phyloP scores from a whole-genome alignment of 2,113 vertebrate species.

The Paradisaea rubra region DNA sequence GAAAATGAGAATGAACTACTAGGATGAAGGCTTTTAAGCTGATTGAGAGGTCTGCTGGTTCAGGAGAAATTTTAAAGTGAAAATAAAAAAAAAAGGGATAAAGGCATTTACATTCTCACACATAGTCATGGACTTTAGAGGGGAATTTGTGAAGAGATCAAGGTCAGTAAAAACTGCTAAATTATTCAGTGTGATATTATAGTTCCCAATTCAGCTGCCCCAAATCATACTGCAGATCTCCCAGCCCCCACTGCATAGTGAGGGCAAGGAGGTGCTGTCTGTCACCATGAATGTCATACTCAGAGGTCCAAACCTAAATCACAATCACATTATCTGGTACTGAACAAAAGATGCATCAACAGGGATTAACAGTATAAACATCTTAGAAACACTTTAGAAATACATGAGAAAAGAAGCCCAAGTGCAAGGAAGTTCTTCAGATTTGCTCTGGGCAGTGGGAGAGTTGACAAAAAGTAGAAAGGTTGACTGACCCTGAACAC shows the following conservation, averaged over 20 bases:
- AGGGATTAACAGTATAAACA: neutral
- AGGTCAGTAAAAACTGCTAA: neutral
- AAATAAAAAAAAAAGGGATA: neutral
- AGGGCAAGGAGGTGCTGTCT: neutral
- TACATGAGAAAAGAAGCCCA: neutral
- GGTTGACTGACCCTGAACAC: neutral
- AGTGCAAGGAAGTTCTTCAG: neutral
- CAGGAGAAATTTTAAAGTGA: neutral
- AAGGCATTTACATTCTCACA: neutral
- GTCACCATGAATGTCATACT: neutral
- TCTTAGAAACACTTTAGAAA: neutral
- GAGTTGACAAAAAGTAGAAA: neutral
- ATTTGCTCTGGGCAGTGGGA: neutral
- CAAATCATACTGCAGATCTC: neutral
- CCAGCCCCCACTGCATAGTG: neutral
- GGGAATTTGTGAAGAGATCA: neutral
- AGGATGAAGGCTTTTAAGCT: neutral
- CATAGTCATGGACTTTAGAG: neutral
- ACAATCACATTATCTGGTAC: neutral
- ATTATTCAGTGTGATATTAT: neutral
- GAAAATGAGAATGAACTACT: neutral
- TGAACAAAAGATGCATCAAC: neutral
- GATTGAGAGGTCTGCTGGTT: neutral
- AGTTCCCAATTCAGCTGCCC: neutral
- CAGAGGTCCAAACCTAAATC: neutral